Conservation (phyloP, 35 echinoderm and acorn worm genomes). For the Eucidaris tribuloides region DNA sequence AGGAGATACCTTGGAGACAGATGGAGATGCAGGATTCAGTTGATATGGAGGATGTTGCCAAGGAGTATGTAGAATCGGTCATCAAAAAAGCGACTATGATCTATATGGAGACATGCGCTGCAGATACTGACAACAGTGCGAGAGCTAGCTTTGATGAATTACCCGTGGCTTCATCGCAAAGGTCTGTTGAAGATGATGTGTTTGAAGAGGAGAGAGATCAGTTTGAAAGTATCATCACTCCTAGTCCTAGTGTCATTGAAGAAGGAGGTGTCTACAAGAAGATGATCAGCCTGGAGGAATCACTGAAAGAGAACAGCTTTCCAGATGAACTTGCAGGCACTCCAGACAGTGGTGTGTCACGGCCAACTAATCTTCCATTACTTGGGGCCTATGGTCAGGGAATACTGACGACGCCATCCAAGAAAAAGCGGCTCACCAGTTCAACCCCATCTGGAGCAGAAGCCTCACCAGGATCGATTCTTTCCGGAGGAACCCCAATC, state of each 20-base stretch:
- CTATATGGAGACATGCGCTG: not conserved
- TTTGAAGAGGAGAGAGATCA: too few species aligned
- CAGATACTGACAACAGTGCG: too few species aligned
- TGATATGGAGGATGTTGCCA: not conserved
- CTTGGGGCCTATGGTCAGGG: not conserved
- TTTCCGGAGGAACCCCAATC: not conserved
- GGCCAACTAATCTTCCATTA: not conserved
- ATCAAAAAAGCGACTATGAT: not conserved
- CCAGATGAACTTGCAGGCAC: not conserved
- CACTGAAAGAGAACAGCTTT: too few species aligned
- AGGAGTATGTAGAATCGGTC: not conserved
- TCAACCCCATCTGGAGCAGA: not conserved
- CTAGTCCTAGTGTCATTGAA: too few species aligned
- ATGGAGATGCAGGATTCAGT: too few species aligned
- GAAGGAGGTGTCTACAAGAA: not conserved
- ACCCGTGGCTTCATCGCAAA: too few species aligned
- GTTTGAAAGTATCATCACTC: too few species aligned
- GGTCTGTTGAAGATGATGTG: constrained; percentile 6
- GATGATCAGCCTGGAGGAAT: constrained; percentile 2
- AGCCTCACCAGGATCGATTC: not conserved
- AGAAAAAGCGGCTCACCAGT: not conserved
- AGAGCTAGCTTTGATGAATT: too few species aligned
- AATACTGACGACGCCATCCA: not conserved
- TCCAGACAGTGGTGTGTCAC: not conserved
- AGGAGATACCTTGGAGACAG: too few species aligned